Base-by-base conservation (phyloP, 2,888 invertebrate species). In the Orthonychiurus folsomi region DNA sequence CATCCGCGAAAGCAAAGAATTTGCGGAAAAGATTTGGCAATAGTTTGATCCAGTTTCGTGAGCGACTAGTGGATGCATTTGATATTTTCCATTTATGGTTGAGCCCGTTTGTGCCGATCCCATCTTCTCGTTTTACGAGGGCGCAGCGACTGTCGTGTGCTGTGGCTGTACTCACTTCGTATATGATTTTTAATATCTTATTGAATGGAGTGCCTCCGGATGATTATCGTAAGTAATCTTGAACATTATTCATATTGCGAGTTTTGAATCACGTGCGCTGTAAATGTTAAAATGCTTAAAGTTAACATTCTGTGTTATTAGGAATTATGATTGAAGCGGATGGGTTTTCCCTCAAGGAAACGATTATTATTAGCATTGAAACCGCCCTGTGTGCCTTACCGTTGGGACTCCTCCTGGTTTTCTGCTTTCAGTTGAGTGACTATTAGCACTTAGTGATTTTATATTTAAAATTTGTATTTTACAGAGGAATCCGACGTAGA, bases 131-230 rank as follows among this genome's bases (percentile, higher is more conserved):
- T 1, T 76, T 77, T 63, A 76, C 75, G 0, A 66, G 76, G 5
- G 73, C 71, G 21, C 76, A 76, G 65, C 66, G 77, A 1, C 64
- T 77, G 15, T 72, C 74, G 0, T 76, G 76, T 63, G 75, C 74
- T 1, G 67, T 76, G 55, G 73, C 72, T 21, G 63, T 76, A 5
- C 66, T 77, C 5, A 59, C 75, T 20, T 66, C 72, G 3, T 73
- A 74, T 23, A 75, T 77, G 75, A 59, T 76, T 27, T 65, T 74
- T 1, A 75, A 74, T 59, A 74, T 76, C 21, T 75, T 76, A 75
- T 76, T 75, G 62, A 73, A 74, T 59, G 75, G 75, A 1, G 67
- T 74, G 2, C 61, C 59, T 20, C 52, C 61, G 0, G 58, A 50
- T 26, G 66, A 68, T 62, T 55, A 60, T 18, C 37, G 68, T 66